These are phyloP conservation scores for Argynnis bischoffii DNA, from an alignment of 2,888 invertebrate species.

Conservation along the genomic window DNA sequence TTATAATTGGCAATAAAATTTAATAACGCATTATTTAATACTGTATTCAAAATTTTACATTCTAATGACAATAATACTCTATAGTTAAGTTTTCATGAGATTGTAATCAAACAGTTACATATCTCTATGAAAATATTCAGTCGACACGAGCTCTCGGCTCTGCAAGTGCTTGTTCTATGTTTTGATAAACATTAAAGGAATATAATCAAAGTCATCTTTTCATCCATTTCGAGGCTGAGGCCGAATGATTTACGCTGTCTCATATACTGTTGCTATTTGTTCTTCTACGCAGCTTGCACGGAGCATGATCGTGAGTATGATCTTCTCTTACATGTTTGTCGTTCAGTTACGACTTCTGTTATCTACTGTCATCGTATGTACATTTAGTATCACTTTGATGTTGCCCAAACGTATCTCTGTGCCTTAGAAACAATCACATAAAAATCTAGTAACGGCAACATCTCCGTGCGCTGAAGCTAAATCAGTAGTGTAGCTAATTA, in stretches of 20 bases:
- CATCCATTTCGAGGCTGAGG: constrained; percentile 58
- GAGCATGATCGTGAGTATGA: constrained; percentile 94
- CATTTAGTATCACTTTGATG: constrained; percentile 50
- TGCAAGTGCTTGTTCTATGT: constrained; percentile 36
- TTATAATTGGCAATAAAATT: constrained; percentile 38
- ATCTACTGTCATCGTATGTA: constrained; percentile 18
- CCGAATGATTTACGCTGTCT: constrained; percentile 68
- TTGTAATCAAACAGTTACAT: constrained; percentile 17
- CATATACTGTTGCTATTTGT: constrained; percentile 85
- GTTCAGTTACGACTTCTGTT: constrained; percentile 35
- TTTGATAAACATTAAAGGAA: constrained; percentile 23
- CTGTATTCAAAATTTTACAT: constrained; percentile 32
- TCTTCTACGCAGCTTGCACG: constrained; percentile 90
- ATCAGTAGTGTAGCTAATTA: constrained; percentile 54
- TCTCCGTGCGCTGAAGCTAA: constrained; percentile 62
- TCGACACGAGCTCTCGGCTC: constrained; percentile 27
- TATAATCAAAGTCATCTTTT: constrained; percentile 47
- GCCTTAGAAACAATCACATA: neutral
- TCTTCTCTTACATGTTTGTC: constrained; percentile 52
- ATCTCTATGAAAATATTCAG: constrained; percentile 14
- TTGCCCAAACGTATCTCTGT: constrained; percentile 43
- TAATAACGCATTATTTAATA: neutral
- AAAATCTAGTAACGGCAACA: constrained; percentile 62
- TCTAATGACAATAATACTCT: neutral
- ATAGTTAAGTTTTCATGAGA: constrained; percentile 15